A percentile compares a stretch with the other conserved stretches of the same genome.
Conservation (phyloP, 2,113 vertebrate genomes). For the Coracopsis vasa region DNA sequence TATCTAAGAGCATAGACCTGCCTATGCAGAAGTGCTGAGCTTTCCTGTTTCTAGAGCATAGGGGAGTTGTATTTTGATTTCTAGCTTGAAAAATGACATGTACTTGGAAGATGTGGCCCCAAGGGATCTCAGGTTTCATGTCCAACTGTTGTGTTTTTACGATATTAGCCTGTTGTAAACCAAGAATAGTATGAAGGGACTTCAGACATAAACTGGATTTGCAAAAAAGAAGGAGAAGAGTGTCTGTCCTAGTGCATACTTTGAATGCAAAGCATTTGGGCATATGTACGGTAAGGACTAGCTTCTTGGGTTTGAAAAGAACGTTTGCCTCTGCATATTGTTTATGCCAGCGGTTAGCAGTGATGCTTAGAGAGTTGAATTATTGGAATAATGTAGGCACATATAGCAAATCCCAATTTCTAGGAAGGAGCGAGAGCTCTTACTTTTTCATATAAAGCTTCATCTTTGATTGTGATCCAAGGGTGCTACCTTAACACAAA, state of each 20-base stretch:
- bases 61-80: neutral
- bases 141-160: neutral
- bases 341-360: neutral
- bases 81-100: neutral
- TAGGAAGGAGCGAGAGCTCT: neutral
- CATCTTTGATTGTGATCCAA: neutral
- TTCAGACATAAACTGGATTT: neutral
- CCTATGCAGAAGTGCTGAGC: neutral
- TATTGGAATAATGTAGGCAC: neutral
- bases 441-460: neutral
- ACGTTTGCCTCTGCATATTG: neutral
- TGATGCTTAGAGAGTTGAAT: neutral
- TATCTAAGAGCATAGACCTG: neutral
- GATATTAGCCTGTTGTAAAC: neutral
- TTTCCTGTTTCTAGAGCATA: neutral
- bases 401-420: neutral
- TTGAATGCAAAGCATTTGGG: neutral
- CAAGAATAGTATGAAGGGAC: neutral
- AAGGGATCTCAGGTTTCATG: neutral
- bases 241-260: neutral
- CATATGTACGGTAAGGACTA: neutral
- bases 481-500: neutral
- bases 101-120: neutral
- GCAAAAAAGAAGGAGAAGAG: neutral
- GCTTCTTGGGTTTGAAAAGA: neutral